Conservation (phyloP, 2,797 vertebrate species). For the Pangasius mekongensis region DNA sequence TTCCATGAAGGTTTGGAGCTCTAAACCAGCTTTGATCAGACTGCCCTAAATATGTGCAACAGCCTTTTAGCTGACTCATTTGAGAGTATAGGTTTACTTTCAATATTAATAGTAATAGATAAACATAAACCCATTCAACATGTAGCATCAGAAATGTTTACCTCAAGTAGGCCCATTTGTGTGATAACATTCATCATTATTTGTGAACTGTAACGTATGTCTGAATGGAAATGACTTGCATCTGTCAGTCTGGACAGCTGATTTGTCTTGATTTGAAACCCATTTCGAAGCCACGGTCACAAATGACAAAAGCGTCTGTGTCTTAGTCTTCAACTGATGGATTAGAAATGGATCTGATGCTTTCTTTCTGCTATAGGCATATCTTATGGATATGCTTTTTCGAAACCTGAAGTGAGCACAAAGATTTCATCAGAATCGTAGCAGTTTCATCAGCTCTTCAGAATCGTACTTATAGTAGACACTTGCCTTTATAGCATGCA, state of each 20-base stretch:
- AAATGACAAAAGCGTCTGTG: slow-evolving; percentile 46
- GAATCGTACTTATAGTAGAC: neutral
- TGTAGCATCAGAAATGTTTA: slow-evolving; percentile 32
- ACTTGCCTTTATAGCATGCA: neutral
- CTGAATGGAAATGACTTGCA: slow-evolving; percentile 60
- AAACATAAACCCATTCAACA: neutral
- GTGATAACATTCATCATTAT: slow-evolving; percentile 64
- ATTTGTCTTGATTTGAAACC: slow-evolving; percentile 68
- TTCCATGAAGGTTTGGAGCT: slow-evolving; percentile 1
- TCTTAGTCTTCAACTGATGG: slow-evolving; percentile 48
- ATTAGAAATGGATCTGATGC: slow-evolving; percentile 38
- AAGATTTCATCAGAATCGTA: neutral
- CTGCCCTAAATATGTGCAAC: too few species aligned
- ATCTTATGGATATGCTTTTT: neutral
- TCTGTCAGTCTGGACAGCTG: slow-evolving; percentile 64
- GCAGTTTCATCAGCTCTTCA: neutral
- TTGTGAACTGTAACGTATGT: slow-evolving; percentile 59
- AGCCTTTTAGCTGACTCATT: neutral
- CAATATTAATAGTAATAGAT: neutral
- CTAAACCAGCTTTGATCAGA: neutral
- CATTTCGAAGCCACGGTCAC: slow-evolving; percentile 43
- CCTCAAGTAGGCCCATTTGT: slow-evolving; percentile 51
- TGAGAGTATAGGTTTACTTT: neutral
- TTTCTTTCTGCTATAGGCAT: neutral
- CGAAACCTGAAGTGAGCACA: too few species aligned